Percentiles rank a stretch among this genome's conserved stretches.
Conservation (phyloP, 1,140 invertebrate genomes). For the Andricus grossulariae region DNA sequence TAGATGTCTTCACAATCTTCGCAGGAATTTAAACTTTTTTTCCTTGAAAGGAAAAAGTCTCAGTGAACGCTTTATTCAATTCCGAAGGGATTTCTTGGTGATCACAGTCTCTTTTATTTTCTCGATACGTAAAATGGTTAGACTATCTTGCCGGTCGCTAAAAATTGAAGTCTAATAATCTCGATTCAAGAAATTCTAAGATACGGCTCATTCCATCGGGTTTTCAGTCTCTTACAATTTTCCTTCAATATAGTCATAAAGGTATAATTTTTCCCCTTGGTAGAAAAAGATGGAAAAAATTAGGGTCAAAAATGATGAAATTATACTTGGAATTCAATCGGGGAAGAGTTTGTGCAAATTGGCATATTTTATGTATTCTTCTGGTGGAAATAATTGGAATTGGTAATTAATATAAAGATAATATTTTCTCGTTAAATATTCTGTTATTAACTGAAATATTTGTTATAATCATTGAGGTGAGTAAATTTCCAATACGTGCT, state of each 20-base stretch:
- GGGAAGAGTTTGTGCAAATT: background rate
- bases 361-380: background rate
- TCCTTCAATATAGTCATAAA: background rate
- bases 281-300: background rate
- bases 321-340: background rate
- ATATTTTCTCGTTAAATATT: too few species aligned
- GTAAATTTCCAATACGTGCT: too few species aligned
- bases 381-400: too few species aligned
- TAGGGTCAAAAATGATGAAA: background rate
- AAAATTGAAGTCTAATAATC: conserved; percentile 26
- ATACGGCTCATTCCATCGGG: background rate
- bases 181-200: background rate
- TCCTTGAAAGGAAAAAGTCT: background rate
- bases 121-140: conserved; percentile 30
- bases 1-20: background rate
- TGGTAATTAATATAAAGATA: too few species aligned
- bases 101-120: conserved; percentile 38
- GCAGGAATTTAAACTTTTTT: conserved; percentile 14
- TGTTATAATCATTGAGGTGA: too few species aligned
- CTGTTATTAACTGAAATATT: too few species aligned
- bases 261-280: background rate
- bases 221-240: too few species aligned
- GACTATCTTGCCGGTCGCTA: background rate
- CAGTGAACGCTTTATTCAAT: conserved; percentile 28
- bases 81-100: conserved; percentile 44